These are phyloP conservation scores for Miichthys miiuy DNA, from an alignment of 2,797 vertebrate species.

Conservation along the genomic window DNA sequence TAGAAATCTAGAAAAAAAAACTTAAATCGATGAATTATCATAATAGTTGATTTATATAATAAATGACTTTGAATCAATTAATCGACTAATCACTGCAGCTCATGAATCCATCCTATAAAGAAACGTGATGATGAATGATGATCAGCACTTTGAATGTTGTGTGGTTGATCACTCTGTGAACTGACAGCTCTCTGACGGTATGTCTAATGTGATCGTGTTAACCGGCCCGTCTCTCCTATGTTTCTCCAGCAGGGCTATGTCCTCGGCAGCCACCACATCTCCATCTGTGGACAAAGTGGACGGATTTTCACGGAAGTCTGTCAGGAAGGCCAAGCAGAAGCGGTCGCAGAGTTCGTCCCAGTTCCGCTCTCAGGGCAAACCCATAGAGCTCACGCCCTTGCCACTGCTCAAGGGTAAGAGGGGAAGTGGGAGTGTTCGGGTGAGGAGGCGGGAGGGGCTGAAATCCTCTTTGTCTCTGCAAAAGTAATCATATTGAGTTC, in stretches of 20 bases:
- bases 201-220: constrained; percentile 4
- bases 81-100: no score
- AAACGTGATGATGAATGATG: no score
- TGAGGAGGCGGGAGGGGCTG: neutral
- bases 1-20: no score
- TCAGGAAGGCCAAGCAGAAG: constrained; percentile 99
- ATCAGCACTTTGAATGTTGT: neutral
- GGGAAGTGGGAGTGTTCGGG: neutral
- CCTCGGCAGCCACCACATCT: constrained; percentile 99
- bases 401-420: constrained; percentile 98
- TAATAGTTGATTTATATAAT: no score
- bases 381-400: constrained; percentile 97
- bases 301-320: constrained; percentile 99
- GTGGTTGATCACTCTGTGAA: neutral
- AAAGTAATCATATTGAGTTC: neutral
- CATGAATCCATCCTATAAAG: no score
- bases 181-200: neutral
- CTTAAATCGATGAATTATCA: no score
- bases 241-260: constrained; percentile 95
- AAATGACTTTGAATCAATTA: no score
- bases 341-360: constrained; percentile 99
- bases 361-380: constrained; percentile 99
- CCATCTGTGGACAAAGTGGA: constrained; percentile 99
- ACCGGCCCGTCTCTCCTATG: constrained; percentile 8
- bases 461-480: neutral